Base-by-base conservation (phyloP, 2,797 vertebrate genomes). In the Leptoclinus maculatus region DNA sequence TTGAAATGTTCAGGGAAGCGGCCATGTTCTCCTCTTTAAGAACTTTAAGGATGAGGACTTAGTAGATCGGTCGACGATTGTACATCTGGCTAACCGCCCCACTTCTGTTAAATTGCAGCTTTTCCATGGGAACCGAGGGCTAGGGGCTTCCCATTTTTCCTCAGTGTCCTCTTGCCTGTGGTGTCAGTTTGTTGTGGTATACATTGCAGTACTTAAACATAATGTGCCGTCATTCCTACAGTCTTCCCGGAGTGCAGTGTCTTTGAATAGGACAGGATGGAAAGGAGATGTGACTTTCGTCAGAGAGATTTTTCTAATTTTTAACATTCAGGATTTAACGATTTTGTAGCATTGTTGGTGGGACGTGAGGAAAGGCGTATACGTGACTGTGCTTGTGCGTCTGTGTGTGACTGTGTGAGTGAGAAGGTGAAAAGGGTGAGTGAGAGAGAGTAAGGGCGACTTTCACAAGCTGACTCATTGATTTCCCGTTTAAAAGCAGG, bases 401-500 rank as follows among this genome's bases (percentile, higher is more conserved):
- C 19, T 62, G 69, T 47, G 71, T 74, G 59, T 41, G 72, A 63
- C 19, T 76, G 69, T 27, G 68, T 23, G 70, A 57, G 69, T 32
- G 76, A 69, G 75, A 64, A 71, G 66, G 74, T 7, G 2, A 73
- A 87, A 77, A 67, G 71, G 45, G 58, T 60, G 71, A 74, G 72
- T 16, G 34, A 71, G 70, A 54, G 57, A 78, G 76, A 83, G 76
- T 2, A 38, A 80, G 78, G 59, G 56, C 6, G 49, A 73, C 75
- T 79, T 82, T 80, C 82, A 74, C 76, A 82, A 88, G 82, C 75
- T 19, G 81, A 71, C 66, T 71, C 80, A 89, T 88, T 87, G 88
- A 92, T 89, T 88, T 91, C 68, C 80, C 57, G 83, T 91, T 85
- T 81, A 56, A 86, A 84, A 51, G 75, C 79, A 77, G 75, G 71